Conservation (phyloP, 2,888 invertebrate species). For the Osmoderma eremita region DNA sequence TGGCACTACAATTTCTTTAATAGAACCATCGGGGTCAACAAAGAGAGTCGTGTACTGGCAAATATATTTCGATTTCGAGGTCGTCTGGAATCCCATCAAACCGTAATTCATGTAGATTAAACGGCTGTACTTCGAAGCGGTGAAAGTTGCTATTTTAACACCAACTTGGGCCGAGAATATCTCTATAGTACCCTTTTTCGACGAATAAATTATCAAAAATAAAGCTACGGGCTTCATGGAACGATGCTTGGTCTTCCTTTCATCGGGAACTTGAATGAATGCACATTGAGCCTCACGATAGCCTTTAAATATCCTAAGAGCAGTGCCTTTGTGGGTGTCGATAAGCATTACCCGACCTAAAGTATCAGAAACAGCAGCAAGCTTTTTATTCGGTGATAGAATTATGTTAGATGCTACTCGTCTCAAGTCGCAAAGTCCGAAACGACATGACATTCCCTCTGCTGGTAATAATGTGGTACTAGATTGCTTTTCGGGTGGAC, state of each 20-base stretch:
- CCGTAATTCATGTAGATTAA: slow-evolving; percentile 84
- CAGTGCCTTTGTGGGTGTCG: slow-evolving; percentile 82
- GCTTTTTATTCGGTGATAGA: slow-evolving; percentile 80
- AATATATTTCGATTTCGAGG: slow-evolving; percentile 67
- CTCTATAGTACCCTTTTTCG: slow-evolving; percentile 91
- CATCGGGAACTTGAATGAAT: slow-evolving; percentile 86
- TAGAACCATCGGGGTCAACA: slow-evolving; percentile 82
- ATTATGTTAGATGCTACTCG: slow-evolving; percentile 80
- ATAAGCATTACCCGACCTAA: slow-evolving; percentile 89
- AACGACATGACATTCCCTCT: slow-evolving; percentile 80
- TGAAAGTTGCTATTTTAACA: slow-evolving; percentile 89
- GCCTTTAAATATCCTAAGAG: slow-evolving; percentile 92
- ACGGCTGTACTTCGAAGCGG: slow-evolving; percentile 85
- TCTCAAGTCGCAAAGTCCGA: slow-evolving; percentile 82
- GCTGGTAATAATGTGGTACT: slow-evolving; percentile 68
- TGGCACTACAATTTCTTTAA: slow-evolving; percentile 87
- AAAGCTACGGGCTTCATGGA: slow-evolving; percentile 69
- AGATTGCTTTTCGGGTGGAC: slow-evolving; percentile 58
- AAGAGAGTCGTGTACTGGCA: slow-evolving; percentile 80
- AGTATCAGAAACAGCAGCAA: slow-evolving; percentile 86
- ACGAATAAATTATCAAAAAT: slow-evolving; percentile 93
- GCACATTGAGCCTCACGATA: slow-evolving; percentile 96
- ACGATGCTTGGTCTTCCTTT: slow-evolving; percentile 60
- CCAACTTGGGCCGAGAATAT: slow-evolving; percentile 90
- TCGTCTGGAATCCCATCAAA: slow-evolving; percentile 76